A percentile compares a stretch with the other conserved stretches of the same genome.
Conservation (phyloP, 30 jellyfish, hydroid and myxozoan genomes). For the Cassiopea xamachana region DNA sequence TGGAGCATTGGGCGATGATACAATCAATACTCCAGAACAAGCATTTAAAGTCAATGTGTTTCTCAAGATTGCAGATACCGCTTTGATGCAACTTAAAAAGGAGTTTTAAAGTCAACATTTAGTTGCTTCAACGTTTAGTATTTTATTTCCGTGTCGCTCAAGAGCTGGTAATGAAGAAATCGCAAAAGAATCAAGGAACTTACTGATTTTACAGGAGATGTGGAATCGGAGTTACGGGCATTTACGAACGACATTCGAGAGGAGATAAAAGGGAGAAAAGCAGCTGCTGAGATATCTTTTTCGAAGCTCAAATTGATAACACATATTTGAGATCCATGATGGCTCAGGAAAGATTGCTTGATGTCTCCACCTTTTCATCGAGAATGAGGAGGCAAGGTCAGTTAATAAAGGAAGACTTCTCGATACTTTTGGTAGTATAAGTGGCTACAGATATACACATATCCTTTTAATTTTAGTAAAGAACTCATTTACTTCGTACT, state of each 20-base stretch:
- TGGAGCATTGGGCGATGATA: slow-evolving; percentile 28
- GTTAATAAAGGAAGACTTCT: slow-evolving; percentile 17
- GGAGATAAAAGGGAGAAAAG: slow-evolving; percentile 15
- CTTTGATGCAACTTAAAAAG: slow-evolving; percentile 39
- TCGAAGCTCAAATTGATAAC: slow-evolving; percentile 30
- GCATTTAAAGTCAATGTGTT: slow-evolving; percentile 29
- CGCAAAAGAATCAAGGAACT: background rate
- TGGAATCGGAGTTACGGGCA: slow-evolving; percentile 32
- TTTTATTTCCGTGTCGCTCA: slow-evolving; percentile 6
- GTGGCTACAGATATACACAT: background rate
- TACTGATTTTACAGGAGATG: slow-evolving; percentile 31
- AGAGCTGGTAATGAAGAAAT: background rate
- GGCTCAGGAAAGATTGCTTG: slow-evolving; percentile 42
- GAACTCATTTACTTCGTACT: no score
- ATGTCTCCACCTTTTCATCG: slow-evolving; percentile 45
- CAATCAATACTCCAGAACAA: slow-evolving; percentile 4
- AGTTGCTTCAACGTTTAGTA: slow-evolving; percentile 15
- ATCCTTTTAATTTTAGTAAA: no score
- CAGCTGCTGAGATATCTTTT: slow-evolving; percentile 43
- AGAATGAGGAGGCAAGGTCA: slow-evolving; percentile 52
- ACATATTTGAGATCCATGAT: slow-evolving; percentile 42
- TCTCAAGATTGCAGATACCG: slow-evolving; percentile 24
- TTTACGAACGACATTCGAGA: slow-evolving; percentile 24
- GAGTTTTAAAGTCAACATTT: slow-evolving; percentile 30
- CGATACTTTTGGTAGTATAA: background rate